Percentiles rank a stretch among this genome's conserved stretches.
Conservation (phyloP, 2,797 vertebrate species). For the Spinus olivaceus region DNA sequence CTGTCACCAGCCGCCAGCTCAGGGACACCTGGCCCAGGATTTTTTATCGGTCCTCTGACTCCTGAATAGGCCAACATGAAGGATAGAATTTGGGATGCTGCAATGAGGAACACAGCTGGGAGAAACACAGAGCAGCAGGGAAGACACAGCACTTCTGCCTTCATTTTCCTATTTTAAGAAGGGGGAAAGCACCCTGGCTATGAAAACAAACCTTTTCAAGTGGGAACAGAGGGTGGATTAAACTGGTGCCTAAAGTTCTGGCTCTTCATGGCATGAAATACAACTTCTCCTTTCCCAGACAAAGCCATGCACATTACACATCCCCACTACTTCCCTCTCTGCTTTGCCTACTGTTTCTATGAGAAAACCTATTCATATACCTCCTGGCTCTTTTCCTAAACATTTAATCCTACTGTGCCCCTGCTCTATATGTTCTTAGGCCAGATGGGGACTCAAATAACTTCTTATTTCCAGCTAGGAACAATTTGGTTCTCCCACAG, state of each 20-base stretch:
- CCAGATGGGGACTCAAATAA: constrained; percentile 20
- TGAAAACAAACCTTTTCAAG: neutral
- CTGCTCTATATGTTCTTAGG: neutral
- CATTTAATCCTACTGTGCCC: neutral
- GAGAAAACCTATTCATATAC: neutral
- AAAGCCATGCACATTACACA: neutral
- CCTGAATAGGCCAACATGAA: neutral
- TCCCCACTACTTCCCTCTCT: neutral
- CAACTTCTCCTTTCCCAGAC: neutral
- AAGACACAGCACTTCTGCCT: neutral
- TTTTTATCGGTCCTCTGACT: neutral
- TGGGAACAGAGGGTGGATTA: neutral
- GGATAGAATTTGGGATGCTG: neutral
- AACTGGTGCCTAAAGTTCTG: neutral
- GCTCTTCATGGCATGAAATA: neutral
- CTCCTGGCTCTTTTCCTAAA: neutral
- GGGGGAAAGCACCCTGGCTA: neutral
- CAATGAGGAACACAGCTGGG: neutral
- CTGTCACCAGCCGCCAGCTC: neutral
- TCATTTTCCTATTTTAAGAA: neutral
- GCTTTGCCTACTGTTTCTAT: neutral
- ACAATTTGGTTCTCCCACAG: neutral
- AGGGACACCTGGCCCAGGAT: neutral
- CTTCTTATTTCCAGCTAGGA: constrained; percentile 32
- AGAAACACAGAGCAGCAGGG: neutral